Percentiles rank a stretch among this genome's conserved stretches.
phyloP scores from a whole-genome alignment of 2,797 vertebrate species.

The Percopsis omiscomaycus region DNA sequence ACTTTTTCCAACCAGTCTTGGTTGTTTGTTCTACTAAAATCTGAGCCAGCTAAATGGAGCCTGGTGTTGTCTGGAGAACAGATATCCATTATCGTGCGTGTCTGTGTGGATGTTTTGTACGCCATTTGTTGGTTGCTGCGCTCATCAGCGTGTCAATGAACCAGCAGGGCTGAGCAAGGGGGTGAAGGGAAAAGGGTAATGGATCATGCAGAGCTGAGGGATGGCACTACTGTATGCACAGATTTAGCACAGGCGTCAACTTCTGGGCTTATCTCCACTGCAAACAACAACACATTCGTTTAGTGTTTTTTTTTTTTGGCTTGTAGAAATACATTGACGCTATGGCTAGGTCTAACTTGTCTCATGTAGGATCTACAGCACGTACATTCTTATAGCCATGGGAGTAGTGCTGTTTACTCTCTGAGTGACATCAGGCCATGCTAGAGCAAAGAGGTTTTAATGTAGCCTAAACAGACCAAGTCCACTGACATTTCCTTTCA shows the following conservation, averaged over 20 bases:
- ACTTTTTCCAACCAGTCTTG: too few relatives aligned
- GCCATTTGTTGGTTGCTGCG: conserved; percentile 10
- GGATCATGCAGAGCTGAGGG: not conserved
- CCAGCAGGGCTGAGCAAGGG: not conserved
- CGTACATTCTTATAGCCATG: not conserved
- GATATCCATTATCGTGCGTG: not conserved
- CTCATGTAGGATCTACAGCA: conserved; percentile 3
- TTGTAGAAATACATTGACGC: not conserved
- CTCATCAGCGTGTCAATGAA: conserved; percentile 33
- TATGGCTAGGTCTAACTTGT: conserved; percentile 1
- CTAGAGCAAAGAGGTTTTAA: conserved; percentile 35
- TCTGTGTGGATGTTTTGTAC: conserved; percentile 14
- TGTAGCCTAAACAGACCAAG: conserved; percentile 54
- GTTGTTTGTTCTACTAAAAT: too few relatives aligned
- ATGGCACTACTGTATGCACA: not conserved
- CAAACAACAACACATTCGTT: not conserved
- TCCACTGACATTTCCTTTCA: conserved; percentile 43
- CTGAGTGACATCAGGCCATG: conserved; percentile 30
- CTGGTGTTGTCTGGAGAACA: too few relatives aligned
- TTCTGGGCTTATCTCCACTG: conserved; percentile 5
- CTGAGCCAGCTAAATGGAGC: too few relatives aligned
- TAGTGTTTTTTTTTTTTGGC: not conserved
- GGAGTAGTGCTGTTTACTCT: conserved; percentile 16
- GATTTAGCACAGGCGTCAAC: conserved; percentile 14
- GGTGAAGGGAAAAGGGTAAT: not conserved